phyloP scores from a whole-genome alignment of 2,113 vertebrate species.

The Columba livia region DNA sequence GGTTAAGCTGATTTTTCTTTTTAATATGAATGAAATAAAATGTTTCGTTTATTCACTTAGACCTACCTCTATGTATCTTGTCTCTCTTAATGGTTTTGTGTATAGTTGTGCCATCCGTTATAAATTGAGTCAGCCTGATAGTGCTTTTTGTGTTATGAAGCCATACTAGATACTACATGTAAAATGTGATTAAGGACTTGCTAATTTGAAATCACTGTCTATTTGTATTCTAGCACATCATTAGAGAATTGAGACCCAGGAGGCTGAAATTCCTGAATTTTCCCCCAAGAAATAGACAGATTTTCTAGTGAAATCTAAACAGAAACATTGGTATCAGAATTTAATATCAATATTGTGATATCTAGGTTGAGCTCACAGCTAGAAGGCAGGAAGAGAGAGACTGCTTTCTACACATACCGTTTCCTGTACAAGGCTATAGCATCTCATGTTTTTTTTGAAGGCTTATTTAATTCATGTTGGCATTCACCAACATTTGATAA shows the following conservation, averaged over 20 bases:
- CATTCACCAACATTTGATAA: constrained; percentile 76
- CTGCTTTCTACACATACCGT: constrained; percentile 39
- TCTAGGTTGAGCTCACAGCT: constrained; percentile 51
- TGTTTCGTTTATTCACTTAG: neutral
- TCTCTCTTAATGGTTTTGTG: neutral
- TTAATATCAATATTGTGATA: constrained; percentile 71
- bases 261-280: constrained; percentile 52
- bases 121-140: neutral
- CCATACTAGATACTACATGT: neutral
- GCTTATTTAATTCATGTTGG: constrained; percentile 75
- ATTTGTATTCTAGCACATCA: constrained; percentile 37
- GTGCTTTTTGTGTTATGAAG: neutral
- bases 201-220: constrained; percentile 45
- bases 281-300: constrained; percentile 43
- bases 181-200: constrained; percentile 7
- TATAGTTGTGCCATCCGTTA: neutral
- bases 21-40: neutral
- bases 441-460: constrained; percentile 66
- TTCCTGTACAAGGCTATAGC: constrained; percentile 39
- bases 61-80: neutral
- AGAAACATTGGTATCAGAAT: constrained; percentile 65
- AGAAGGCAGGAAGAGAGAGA: constrained; percentile 49
- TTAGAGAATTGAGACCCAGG: constrained; percentile 47
- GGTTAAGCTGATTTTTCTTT: neutral
- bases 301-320: constrained; percentile 65